phyloP scores from a whole-genome alignment of 2,888 invertebrate genomes.

The Eupithecia abbreviata region DNA sequence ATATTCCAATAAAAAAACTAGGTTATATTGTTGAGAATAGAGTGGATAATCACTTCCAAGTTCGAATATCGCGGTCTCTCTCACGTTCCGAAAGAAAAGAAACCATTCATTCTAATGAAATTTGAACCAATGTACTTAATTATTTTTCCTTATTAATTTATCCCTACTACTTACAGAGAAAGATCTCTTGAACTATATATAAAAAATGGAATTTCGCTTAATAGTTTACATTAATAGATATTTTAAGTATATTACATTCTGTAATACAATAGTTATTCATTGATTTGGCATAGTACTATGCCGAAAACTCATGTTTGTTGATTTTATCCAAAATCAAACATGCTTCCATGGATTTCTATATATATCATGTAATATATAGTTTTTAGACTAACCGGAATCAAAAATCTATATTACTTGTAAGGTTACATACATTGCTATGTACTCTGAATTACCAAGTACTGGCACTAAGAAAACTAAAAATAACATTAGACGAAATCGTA shows the following conservation, averaged over 20 bases:
- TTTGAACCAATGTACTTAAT: constrained; percentile 44
- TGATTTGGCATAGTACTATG: constrained; percentile 32
- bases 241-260: constrained; percentile 50
- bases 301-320: background rate
- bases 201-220: constrained; percentile 65
- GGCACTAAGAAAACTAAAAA: constrained; percentile 1
- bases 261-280: constrained; percentile 38
- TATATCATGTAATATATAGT: background rate
- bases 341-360: background rate
- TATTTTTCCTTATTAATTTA: constrained; percentile 62
- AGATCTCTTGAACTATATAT: constrained; percentile 59
- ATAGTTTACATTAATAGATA: constrained; percentile 51
- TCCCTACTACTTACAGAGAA: constrained; percentile 65
- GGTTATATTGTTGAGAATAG: constrained; percentile 71
- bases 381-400: background rate
- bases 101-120: background rate
- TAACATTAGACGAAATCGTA: constrained; percentile 15
- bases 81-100: background rate
- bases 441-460: constrained; percentile 10
- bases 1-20: constrained; percentile 60
- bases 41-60: constrained; percentile 22
- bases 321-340: background rate
- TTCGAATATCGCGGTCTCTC: background rate
- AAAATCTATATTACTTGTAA: constrained; percentile 2
- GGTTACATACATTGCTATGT: background rate